Percentiles rank a stretch among this genome's conserved stretches.
These are phyloP conservation scores for Eulithis testata DNA, from an alignment of 2,888 invertebrate genomes.

Conservation along the genomic window DNA sequence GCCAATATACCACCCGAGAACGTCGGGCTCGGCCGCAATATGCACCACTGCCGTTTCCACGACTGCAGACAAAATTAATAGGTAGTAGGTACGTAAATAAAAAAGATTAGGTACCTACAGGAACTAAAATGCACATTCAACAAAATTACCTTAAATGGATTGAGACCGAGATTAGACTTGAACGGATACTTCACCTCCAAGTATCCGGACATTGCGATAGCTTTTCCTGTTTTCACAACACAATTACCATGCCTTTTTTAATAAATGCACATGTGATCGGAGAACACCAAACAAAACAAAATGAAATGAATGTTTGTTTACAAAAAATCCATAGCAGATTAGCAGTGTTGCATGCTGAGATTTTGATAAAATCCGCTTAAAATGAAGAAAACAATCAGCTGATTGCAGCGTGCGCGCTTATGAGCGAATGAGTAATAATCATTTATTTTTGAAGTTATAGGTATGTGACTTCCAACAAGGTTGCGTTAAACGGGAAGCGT, in stretches of 20 bases:
- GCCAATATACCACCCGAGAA: slow-evolving; percentile 82
- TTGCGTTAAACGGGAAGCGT: no score
- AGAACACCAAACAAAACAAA: slow-evolving; percentile 32
- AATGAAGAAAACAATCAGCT: no score
- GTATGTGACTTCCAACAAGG: no score
- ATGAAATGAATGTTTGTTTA: slow-evolving; percentile 17
- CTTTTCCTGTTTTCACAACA: slow-evolving; percentile 36
- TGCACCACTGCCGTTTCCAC: slow-evolving; percentile 88
- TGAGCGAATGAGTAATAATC: no score
- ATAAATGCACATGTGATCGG: slow-evolving; percentile 47
- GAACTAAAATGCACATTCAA: slow-evolving; percentile 6
- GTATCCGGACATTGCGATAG: slow-evolving; percentile 78
- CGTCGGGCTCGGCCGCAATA: slow-evolving; percentile 83
- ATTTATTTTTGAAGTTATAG: no score
- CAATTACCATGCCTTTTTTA: slow-evolving; percentile 35
- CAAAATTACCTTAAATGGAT: slow-evolving; percentile 85
- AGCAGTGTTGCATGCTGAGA: slow-evolving; percentile 12
- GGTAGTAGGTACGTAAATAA: neutral
- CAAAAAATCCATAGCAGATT: slow-evolving; percentile 25
- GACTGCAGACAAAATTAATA: slow-evolving; percentile 70
- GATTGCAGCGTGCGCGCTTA: no score
- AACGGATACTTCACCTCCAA: slow-evolving; percentile 87
- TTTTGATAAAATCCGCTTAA: neutral
- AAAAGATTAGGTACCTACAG: neutral
- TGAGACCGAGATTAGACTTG: slow-evolving; percentile 84